Evolutionary conservation across 2,797 vertebrate genomes (phyloP).

Genomic region (Crenuchus spilurus): DNA sequence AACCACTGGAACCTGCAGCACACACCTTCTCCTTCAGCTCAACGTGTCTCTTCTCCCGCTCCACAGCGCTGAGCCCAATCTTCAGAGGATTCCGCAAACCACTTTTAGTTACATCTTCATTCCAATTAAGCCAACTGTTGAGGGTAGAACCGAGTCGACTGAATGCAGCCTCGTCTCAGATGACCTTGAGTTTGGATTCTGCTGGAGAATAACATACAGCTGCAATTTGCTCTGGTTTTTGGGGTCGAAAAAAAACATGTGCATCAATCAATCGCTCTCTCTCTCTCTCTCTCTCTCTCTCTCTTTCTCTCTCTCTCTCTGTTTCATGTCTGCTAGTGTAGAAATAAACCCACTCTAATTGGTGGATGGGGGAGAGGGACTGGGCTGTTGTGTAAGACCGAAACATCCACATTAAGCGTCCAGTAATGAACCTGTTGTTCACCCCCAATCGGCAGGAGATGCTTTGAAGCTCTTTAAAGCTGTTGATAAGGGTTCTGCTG

Average conservation of each 20-base stretch:
- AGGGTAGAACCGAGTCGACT: conserved; percentile 7
- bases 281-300: background rate
- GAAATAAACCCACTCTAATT: conserved; percentile 40
- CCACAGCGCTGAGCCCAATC: background rate
- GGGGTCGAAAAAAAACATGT: conserved; percentile 15
- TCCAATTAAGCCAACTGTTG: conserved; percentile 28
- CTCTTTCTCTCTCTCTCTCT: background rate
- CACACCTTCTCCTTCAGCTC: background rate
- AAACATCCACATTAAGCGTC: conserved; percentile 45
- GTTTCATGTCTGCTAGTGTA: background rate
- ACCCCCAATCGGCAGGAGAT: conserved; percentile 44
- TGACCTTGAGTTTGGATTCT: conserved; percentile 40
- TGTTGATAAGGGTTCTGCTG: conserved; percentile 44
- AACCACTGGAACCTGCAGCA: background rate
- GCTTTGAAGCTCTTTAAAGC: conserved; percentile 49
- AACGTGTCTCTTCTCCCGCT: background rate
- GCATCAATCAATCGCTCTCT: background rate
- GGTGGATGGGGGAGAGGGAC: conserved; percentile 6
- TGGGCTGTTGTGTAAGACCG: conserved; percentile 36
- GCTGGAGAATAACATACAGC: conserved; percentile 17
- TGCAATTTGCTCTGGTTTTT: conserved; percentile 27
- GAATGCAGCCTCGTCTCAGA: conserved; percentile 1
- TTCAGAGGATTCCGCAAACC: conserved; percentile 6
- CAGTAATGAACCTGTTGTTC: conserved; percentile 55
- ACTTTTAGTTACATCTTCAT: conserved; percentile 24